phyloP scores from a whole-genome alignment of 2,888 invertebrate genomes.

The Coelogynopora nodosa region DNA sequence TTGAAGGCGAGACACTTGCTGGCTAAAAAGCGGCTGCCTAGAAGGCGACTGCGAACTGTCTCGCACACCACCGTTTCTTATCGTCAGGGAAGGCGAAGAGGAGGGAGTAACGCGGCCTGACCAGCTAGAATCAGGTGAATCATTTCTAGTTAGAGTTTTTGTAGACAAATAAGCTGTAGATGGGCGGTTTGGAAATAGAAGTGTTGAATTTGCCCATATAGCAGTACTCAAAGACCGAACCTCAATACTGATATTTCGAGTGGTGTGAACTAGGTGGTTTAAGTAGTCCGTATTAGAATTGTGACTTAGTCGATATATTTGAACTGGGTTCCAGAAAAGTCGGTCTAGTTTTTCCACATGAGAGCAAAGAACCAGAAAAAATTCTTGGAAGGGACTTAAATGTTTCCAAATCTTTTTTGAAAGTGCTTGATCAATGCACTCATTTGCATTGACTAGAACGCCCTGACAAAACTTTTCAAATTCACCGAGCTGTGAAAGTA shows the following conservation, averaged over 20 bases:
- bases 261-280: not conserved
- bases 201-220: not conserved
- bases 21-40: not conserved
- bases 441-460: constrained; percentile 9
- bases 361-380: constrained; percentile 35
- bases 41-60: not conserved
- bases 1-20: not conserved
- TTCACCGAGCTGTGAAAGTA: not conserved
- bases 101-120: not conserved
- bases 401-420: constrained; percentile 54
- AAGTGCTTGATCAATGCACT: constrained; percentile 52
- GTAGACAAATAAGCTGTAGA: not conserved
- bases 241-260: constrained; percentile 26
- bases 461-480: constrained; percentile 32
- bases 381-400: constrained; percentile 53
- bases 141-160: not conserved
- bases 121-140: not conserved
- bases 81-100: not conserved
- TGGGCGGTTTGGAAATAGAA: constrained; percentile 5
- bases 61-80: not conserved
- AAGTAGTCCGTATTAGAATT: not conserved
- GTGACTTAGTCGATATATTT: not conserved
- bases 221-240: not conserved
- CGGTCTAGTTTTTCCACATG: constrained; percentile 68
- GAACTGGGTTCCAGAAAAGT: not conserved